Conservation (phyloP, 2,888 invertebrate species). For the Odontocerum albicorne region DNA sequence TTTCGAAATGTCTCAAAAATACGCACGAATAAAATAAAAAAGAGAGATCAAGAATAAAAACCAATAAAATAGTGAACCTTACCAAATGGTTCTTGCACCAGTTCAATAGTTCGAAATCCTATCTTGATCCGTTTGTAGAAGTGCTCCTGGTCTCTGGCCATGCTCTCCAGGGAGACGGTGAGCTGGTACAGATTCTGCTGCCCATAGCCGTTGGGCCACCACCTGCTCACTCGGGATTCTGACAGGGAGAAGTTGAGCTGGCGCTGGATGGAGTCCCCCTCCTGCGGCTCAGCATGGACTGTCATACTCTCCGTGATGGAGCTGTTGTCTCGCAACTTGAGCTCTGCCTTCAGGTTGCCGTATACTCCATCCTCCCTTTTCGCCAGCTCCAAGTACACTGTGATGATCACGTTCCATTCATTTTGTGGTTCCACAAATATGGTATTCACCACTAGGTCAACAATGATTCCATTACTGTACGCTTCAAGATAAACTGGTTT, state of each 20-base stretch:
- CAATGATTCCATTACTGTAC: slow-evolving; percentile 63
- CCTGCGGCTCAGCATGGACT: no score
- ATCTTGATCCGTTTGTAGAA: slow-evolving; percentile 62
- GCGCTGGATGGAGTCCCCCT: no score
- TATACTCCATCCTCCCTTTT: no score
- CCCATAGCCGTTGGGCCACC: slow-evolving; percentile 98
- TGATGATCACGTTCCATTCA: slow-evolving; percentile 45
- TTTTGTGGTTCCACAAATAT: slow-evolving; percentile 37
- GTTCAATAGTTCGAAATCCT: slow-evolving; percentile 84
- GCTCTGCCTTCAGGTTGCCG: no score
- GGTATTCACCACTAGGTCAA: slow-evolving; percentile 55
- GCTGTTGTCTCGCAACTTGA: no score
- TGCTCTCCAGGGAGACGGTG: slow-evolving; percentile 51
- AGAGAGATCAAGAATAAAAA: no score
- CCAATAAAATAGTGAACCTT: no score
- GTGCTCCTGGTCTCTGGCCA: slow-evolving; percentile 44
- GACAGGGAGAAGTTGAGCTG: no score
- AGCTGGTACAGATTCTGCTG: slow-evolving; percentile 75
- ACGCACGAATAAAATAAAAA: no score
- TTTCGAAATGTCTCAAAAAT: no score
- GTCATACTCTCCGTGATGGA: no score
- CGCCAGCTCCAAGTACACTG: slow-evolving; percentile 46
- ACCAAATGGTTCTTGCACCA: slow-evolving; percentile 72
- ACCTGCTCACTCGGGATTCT: slow-evolving; percentile 67
- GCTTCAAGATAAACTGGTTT: slow-evolving; percentile 68